These are phyloP conservation scores for Dipodomys spectabilis DNA, from an alignment of 2,113 vertebrate genomes.

Conservation along the genomic window DNA sequence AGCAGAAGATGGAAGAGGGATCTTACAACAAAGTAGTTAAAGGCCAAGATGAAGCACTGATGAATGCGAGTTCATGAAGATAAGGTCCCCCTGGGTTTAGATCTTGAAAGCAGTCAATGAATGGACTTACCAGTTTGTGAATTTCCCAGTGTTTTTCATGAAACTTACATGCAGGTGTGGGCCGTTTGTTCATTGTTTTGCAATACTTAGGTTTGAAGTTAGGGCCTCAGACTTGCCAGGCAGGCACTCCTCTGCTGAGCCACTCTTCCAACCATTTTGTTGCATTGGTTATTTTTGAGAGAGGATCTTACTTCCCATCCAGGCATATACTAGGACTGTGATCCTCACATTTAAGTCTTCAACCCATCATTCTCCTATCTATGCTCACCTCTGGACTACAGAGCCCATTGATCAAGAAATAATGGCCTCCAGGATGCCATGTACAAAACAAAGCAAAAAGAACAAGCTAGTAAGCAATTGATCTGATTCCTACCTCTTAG, in stretches of 20 bases:
- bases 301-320: too few species aligned
- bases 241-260: too few species aligned
- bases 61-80: not conserved
- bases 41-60: not conserved
- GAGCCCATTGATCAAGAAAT: not conserved
- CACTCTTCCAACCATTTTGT: too few species aligned
- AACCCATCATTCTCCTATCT: not conserved
- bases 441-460: not conserved
- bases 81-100: not conserved
- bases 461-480: not conserved
- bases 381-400: not conserved
- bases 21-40: not conserved
- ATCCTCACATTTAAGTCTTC: too few species aligned
- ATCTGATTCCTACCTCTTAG: not conserved
- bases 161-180: not conserved
- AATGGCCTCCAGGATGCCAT: not conserved
- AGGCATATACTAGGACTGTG: too few species aligned
- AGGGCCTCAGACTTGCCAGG: too few species aligned
- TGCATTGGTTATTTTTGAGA: too few species aligned
- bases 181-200: too few species aligned
- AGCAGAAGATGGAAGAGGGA: not conserved
- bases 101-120: not conserved
- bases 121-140: not conserved
- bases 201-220: too few species aligned
- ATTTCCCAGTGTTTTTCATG: not conserved